phyloP scores from a whole-genome alignment of 2,113 vertebrate species.

The Pelecanoides urinatrix region DNA sequence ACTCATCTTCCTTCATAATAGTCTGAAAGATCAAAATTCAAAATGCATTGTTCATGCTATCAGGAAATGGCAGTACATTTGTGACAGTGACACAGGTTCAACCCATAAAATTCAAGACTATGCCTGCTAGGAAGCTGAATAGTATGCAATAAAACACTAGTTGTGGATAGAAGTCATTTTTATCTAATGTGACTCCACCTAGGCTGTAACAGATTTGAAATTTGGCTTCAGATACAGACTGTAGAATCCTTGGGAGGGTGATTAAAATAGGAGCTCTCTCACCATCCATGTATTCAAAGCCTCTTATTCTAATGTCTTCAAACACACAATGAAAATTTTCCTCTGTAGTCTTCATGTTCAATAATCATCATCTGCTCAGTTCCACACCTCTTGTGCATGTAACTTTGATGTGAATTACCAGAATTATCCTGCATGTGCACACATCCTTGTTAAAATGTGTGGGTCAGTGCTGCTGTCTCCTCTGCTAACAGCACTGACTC shows the following conservation, averaged over 20 bases:
- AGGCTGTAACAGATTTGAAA: background rate
- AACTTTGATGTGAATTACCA: conserved; percentile 19
- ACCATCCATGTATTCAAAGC: background rate
- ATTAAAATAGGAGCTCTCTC: background rate
- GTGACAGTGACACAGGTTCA: background rate
- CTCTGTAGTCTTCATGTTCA: conserved; percentile 33
- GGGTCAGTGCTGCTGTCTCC: conserved; percentile 15
- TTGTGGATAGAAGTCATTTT: background rate
- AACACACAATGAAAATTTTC: background rate
- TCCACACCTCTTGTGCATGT: background rate
- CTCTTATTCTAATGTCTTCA: background rate
- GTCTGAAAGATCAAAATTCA: background rate
- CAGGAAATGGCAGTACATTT: background rate
- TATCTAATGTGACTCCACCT: background rate
- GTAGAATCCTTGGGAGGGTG: background rate
- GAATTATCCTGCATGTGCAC: background rate
- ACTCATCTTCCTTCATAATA: background rate
- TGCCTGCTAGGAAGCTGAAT: background rate
- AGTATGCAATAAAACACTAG: background rate
- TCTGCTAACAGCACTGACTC: background rate
- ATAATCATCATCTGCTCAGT: background rate
- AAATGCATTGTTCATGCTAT: background rate
- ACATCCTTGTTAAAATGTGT: background rate
- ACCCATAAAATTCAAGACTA: background rate
- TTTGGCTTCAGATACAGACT: background rate